These are phyloP conservation scores for Agrochola litura DNA, from an alignment of 2,888 invertebrate genomes.

Conservation along the genomic window DNA sequence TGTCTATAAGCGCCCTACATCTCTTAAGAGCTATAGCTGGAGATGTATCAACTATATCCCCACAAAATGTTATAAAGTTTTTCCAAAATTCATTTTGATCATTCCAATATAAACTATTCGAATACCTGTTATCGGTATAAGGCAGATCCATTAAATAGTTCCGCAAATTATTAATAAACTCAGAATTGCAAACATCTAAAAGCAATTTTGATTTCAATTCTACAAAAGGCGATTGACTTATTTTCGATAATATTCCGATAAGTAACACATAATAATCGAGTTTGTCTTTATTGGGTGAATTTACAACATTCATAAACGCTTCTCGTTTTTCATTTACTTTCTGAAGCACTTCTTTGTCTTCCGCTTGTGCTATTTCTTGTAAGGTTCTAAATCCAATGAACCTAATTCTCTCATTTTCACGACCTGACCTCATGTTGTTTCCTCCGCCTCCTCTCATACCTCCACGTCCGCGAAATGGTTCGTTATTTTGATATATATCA, in stretches of 20 bases:
- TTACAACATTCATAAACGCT: constrained; percentile 77
- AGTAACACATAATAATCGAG: constrained; percentile 81
- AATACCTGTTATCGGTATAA: constrained; percentile 64
- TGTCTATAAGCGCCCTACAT: constrained; percentile 80
- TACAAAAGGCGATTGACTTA: constrained; percentile 79
- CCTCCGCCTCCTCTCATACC: constrained; percentile 10
- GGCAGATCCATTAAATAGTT: constrained; percentile 82
- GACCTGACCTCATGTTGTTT: constrained; percentile 14
- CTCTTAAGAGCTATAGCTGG: constrained; percentile 79
- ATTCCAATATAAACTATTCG: constrained; percentile 78
- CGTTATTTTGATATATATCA: constrained; percentile 13
- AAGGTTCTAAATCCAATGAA: constrained; percentile 74
- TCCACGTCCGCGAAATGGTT: not conserved
- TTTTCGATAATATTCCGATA: constrained; percentile 81
- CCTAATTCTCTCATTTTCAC: constrained; percentile 22
- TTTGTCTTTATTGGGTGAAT: constrained; percentile 71
- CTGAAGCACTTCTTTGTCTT: constrained; percentile 77
- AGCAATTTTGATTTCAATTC: constrained; percentile 79
- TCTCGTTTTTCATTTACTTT: constrained; percentile 76
- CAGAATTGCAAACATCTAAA: constrained; percentile 80
- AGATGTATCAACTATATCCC: constrained; percentile 79
- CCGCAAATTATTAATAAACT: constrained; percentile 75
- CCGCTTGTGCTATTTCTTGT: constrained; percentile 76
- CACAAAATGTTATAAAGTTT: constrained; percentile 78
- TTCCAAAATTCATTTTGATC: constrained; percentile 81